Evolutionary conservation across 2,888 invertebrate species (phyloP).

Genomic region (Gymnoscelis rufifasciata): DNA sequence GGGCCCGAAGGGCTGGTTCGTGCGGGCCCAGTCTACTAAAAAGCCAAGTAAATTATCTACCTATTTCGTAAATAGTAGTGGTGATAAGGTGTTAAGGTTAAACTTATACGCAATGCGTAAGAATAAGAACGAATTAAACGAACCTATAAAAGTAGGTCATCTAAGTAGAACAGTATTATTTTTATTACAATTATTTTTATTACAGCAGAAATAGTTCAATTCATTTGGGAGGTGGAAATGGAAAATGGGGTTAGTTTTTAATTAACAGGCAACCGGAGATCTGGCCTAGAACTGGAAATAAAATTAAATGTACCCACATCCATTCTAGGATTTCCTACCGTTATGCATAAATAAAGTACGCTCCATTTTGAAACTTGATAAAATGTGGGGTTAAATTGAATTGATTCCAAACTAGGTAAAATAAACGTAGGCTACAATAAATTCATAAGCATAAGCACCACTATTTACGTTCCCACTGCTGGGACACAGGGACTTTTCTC

Average conservation of each 20-base stretch:
- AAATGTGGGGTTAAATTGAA: no score
- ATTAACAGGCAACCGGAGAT: slow-evolving; percentile 3
- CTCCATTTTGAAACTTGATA: slow-evolving; percentile 2
- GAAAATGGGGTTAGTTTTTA: slow-evolving; percentile 11
- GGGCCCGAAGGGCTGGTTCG: no score
- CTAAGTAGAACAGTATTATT: not conserved
- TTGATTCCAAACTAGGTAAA: no score
- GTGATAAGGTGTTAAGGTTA: not conserved
- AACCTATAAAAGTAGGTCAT: not conserved
- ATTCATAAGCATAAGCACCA: no score
- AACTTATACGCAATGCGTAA: not conserved
- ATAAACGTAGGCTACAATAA: no score
- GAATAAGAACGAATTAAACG: no score
- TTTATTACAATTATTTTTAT: not conserved
- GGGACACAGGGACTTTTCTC: no score
- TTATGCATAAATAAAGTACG: slow-evolving; percentile 5
- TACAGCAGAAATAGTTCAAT: not conserved
- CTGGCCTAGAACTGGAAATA: slow-evolving; percentile 12
- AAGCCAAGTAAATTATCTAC: no score
- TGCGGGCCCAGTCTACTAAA: no score
- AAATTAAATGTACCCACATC: no score
- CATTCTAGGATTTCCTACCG: slow-evolving; percentile 8
- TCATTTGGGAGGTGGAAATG: not conserved
- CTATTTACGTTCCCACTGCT: no score
- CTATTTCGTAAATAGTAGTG: not conserved